Evolutionary conservation across 2,888 invertebrate species (phyloP), one percentile per base, ranked within the genome.

Genomic region (Orthosia gracilis): DNA sequence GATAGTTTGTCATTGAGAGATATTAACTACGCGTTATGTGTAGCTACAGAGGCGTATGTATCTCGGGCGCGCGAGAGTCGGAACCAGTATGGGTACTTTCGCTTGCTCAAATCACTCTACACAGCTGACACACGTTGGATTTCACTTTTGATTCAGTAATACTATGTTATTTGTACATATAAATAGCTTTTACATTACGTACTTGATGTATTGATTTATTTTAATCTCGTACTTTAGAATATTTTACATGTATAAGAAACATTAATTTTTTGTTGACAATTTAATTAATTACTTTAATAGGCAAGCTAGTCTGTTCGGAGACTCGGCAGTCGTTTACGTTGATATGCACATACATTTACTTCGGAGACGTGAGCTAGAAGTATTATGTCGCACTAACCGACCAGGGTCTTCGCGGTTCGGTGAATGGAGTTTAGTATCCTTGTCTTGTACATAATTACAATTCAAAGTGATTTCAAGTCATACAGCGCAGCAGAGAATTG

Each of bases 81-180:
- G 89, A 95, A 96, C 95, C 92, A 90, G 95, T 94, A 92, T 93
- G 95, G 94, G 93, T 94, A 96, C 96, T 96, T 96, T 96, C 95
- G 94, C 96, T 94, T 84, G 87, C 84, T 93, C 92, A 92, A 92
- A 93, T 93, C 92, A 88, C 88, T 92, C 88, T 89, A 87, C 89
- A 88, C 90, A 91, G 87, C 90, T 90, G 92, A 91, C 91, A 92
- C 91, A 87, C 87, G 91, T 83, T 90, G 91, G 94, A 93, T 96
- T 96, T 96, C 96, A 95, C 96, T 95, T 95, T 94, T 91, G 89
- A 92, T 90, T 91, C 87, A 83, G 87, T 73, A 82, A 67, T 72
- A 76, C 73, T 68, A 78, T 73, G 61, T 68, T 72, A 59, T 81
- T 78, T 31, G 26, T 80, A 58, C 31, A 26, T 58, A 50, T 23